A percentile compares a stretch with the other conserved stretches of the same genome.
phyloP scores from a whole-genome alignment of 2,113 vertebrate species.

The Pteropus alecto region DNA sequence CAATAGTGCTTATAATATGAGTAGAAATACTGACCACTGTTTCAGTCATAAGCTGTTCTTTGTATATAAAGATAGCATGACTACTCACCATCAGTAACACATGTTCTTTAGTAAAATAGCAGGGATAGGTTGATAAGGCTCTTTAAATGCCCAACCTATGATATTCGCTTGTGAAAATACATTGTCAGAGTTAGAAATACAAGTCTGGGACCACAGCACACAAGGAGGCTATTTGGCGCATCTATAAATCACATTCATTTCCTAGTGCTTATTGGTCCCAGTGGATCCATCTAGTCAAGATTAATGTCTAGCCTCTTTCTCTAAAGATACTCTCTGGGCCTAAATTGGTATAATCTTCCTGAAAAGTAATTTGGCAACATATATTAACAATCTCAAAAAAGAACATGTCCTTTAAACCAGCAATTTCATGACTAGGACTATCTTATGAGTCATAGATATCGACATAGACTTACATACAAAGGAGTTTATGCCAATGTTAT shows the following conservation, averaged over 20 bases:
- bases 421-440: not conserved
- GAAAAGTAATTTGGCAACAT: slow-evolving; percentile 7
- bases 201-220: not conserved
- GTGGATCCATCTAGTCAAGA: not conserved
- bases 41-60: not conserved
- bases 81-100: not conserved
- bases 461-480: not conserved
- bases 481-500: not conserved
- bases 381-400: not conserved
- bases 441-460: not conserved
- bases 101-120: not conserved
- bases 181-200: not conserved
- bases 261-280: not conserved
- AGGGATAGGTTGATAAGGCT: not conserved
- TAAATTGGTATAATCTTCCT: not conserved
- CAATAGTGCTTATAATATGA: not conserved
- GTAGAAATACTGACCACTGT: not conserved
- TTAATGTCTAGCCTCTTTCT: not conserved
- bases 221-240: not conserved
- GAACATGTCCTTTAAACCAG: not conserved
- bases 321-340: not conserved
- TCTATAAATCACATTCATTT: not conserved
- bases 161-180: not conserved
- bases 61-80: not conserved
- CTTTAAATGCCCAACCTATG: not conserved